These are phyloP conservation scores for Periophthalmodon schlosseri DNA, from an alignment of 2,113 vertebrate species.

Conservation along the genomic window DNA sequence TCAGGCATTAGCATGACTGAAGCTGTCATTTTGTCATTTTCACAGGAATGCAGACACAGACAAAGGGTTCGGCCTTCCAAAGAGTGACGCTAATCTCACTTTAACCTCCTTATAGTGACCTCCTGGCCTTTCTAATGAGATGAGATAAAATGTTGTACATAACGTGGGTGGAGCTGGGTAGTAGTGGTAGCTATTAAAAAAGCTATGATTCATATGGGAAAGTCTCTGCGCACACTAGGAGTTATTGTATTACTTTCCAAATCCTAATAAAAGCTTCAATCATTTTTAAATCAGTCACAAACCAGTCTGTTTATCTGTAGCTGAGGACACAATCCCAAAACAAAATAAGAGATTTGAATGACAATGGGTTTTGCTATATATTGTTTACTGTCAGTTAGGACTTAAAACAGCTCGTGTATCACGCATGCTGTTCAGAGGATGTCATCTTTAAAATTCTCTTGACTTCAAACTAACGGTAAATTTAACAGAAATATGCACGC, in stretches of 20 bases:
- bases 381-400: not conserved
- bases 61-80: conserved; percentile 61
- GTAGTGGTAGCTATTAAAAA: conserved; percentile 10
- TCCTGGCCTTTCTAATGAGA: conserved; percentile 48
- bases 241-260: conserved; percentile 5
- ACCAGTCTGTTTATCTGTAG: conserved; percentile 1
- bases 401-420: not conserved
- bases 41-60: conserved; percentile 67
- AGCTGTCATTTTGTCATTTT: conserved; percentile 64
- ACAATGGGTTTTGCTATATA: not conserved
- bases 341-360: conserved; percentile 1
- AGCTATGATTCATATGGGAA: conserved; percentile 1
- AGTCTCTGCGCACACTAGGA: not conserved
- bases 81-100: conserved; percentile 65
- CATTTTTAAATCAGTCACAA: conserved; percentile 12
- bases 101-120: conserved; percentile 55
- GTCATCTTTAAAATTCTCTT: not conserved
- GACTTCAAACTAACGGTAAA: not conserved
- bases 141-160: conserved; percentile 30
- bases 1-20: conserved; percentile 57
- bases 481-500: not conserved
- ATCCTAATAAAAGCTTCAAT: conserved; percentile 4
- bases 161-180: conserved; percentile 7
- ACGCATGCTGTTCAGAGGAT: not conserved
- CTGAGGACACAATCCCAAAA: not conserved